Conservation (phyloP, 1,140 invertebrate species). For the Neelides sp. region DNA sequence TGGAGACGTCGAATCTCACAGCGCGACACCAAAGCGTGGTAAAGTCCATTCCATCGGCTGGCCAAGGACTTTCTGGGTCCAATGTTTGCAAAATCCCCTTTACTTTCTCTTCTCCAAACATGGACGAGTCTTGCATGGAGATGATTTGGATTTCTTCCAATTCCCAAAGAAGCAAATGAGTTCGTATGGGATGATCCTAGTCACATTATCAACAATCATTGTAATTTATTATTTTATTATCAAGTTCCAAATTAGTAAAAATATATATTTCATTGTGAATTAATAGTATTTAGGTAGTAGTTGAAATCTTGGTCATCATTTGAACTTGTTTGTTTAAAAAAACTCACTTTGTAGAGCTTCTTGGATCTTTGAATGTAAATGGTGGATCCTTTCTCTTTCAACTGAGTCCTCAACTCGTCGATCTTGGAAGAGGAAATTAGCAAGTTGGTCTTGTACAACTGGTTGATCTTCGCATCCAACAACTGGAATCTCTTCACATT, state of each 20-base stretch:
- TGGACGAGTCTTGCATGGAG: constrained; percentile 70
- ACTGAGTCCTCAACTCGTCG: constrained; percentile 72
- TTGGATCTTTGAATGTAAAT: constrained; percentile 87
- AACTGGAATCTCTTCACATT: constrained; percentile 80
- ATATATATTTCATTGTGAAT: too few relatives aligned
- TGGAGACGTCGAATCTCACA: constrained; percentile 61
- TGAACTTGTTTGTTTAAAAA: constrained; percentile 30
- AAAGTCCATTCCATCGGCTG: constrained; percentile 79
- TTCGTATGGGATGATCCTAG: constrained; percentile 46
- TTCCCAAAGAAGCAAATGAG: constrained; percentile 64
- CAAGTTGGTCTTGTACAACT: constrained; percentile 64
- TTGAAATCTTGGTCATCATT: background rate
- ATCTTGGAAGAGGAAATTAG: constrained; percentile 72
- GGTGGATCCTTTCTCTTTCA: constrained; percentile 79
- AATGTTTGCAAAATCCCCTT: constrained; percentile 59
- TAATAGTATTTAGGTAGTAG: too few relatives aligned
- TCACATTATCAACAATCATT: too few relatives aligned
- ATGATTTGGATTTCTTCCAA: constrained; percentile 65
- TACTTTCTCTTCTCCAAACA: constrained; percentile 70
- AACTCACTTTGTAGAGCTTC: constrained; percentile 53
- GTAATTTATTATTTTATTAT: too few relatives aligned
- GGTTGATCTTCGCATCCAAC: constrained; percentile 71
- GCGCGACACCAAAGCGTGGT: constrained; percentile 82
- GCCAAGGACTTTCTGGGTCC: constrained; percentile 77
- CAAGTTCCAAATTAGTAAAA: too few relatives aligned